Conservation (phyloP, 2,797 vertebrate genomes). For the Mus minutoides region DNA sequence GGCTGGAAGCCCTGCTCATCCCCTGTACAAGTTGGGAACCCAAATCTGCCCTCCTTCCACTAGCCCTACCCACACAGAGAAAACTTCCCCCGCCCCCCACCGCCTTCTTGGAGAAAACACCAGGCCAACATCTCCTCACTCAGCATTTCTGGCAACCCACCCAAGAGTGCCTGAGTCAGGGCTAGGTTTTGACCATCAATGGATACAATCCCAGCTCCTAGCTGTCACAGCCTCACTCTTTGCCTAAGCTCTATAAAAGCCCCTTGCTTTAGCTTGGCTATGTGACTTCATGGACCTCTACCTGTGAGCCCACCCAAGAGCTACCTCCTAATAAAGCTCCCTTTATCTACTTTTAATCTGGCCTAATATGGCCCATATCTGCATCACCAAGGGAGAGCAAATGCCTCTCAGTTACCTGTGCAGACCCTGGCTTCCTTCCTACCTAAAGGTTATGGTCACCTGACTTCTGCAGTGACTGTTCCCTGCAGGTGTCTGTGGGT, state of each 20-base stretch:
- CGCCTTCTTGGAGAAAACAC: not conserved
- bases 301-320: too few species aligned
- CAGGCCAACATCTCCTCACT: not conserved
- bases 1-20: not conserved
- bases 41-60: not conserved
- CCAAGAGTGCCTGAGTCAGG: not conserved
- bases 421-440: accelerated
- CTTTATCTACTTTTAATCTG: not conserved
- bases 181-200: not conserved
- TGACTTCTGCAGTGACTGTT: accelerated
- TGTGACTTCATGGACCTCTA: too few species aligned
- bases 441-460: accelerated
- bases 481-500: accelerated
- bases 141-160: not conserved
- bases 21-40: not conserved
- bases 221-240: too few species aligned
- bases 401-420: not conserved
- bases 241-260: too few species aligned
- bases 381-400: not conserved
- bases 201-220: not conserved
- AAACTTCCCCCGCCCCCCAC: too few species aligned
- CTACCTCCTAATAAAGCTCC: too few species aligned
- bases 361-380: not conserved
- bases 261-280: too few species aligned
- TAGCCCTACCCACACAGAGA: not conserved